Conservation (phyloP, 2,888 invertebrate genomes). For the Aphrophora alni region DNA sequence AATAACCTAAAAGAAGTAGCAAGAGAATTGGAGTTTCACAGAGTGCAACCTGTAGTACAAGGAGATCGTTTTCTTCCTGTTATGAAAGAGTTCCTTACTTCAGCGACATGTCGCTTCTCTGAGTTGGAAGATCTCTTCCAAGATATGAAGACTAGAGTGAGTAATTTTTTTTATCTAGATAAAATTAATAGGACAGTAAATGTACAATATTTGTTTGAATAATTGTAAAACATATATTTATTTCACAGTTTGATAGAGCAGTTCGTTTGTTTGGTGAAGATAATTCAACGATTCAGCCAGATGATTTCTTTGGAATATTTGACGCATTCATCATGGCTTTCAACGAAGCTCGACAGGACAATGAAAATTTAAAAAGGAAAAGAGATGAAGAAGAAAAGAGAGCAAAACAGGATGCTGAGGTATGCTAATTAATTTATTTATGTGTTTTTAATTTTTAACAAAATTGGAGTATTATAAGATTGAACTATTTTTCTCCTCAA, state of each 20-base stretch:
- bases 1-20: constrained; percentile 86
- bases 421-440: constrained; percentile 51
- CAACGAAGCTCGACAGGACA: constrained; percentile 85
- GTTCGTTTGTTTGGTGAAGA: constrained; percentile 92
- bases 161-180: too few species aligned
- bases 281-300: constrained; percentile 81
- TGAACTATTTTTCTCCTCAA: too few species aligned
- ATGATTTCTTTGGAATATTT: constrained; percentile 92
- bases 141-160: constrained; percentile 88
- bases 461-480: too few species aligned
- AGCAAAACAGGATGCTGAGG: constrained; percentile 86
- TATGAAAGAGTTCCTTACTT: constrained; percentile 94
- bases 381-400: constrained; percentile 91
- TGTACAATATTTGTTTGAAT: too few species aligned
- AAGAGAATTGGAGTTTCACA: constrained; percentile 89
- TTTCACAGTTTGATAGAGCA: constrained; percentile 78
- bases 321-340: constrained; percentile 86
- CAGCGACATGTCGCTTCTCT: constrained; percentile 88
- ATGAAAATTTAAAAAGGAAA: constrained; percentile 80
- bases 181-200: neutral
- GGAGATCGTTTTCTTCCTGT: constrained; percentile 89
- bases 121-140: constrained; percentile 92
- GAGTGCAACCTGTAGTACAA: constrained; percentile 70
- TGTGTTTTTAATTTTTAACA: too few species aligned
- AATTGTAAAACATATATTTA: too few species aligned